Evolutionary conservation across 2,797 vertebrate species (phyloP).

Genomic region (Cirrhinus molitorella): DNA sequence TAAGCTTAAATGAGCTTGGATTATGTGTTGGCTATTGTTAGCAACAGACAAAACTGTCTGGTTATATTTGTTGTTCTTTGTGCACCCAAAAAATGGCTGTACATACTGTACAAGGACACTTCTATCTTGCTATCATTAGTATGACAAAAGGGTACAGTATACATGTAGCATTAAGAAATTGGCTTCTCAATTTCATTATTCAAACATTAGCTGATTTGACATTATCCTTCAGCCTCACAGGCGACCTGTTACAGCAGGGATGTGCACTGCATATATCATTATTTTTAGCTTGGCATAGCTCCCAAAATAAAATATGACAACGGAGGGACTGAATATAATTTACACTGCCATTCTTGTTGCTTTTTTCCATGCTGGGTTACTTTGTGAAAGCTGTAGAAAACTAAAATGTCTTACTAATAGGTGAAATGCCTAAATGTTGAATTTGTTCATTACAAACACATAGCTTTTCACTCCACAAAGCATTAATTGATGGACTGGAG

Average conservation of each 20-base stretch:
- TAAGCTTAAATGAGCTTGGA: neutral
- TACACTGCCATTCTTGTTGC: neutral
- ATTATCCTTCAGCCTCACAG: conserved; percentile 4
- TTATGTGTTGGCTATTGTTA: neutral
- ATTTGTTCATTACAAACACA: neutral
- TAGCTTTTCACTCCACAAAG: neutral
- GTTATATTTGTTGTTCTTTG: neutral
- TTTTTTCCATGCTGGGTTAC: neutral
- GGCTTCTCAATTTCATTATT: conserved; percentile 26
- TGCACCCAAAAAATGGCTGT: neutral
- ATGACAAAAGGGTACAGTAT: neutral
- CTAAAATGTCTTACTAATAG: neutral
- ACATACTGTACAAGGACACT: neutral
- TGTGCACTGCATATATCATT: neutral
- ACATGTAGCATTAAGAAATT: conserved; percentile 2
- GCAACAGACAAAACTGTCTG: neutral
- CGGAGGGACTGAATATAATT: neutral
- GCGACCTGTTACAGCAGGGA: neutral
- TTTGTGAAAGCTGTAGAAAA: neutral
- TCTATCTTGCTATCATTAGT: neutral
- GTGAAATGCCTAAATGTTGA: neutral
- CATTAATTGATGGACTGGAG: neutral
- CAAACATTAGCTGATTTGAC: neutral
- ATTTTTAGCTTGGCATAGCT: neutral
- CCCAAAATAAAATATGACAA: neutral